These are phyloP conservation scores for Spisula solida DNA, from an alignment of 2,888 invertebrate genomes.

Conservation along the genomic window DNA sequence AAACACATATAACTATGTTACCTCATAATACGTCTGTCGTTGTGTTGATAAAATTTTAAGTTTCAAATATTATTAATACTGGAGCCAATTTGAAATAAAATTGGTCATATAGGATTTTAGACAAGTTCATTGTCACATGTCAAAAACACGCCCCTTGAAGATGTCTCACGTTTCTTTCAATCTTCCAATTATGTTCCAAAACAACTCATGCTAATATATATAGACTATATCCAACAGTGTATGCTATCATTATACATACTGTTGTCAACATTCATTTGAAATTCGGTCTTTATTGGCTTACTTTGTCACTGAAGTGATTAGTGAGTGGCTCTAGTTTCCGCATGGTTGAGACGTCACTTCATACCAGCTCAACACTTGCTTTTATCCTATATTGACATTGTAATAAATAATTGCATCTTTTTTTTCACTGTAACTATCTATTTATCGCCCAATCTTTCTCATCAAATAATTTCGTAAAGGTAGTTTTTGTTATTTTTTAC, in stretches of 20 bases:
- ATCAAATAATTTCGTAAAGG: not conserved
- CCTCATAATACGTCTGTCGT: too few species aligned
- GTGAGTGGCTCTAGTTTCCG: not conserved
- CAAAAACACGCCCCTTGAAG: not conserved
- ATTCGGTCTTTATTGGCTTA: slow-evolving; percentile 6
- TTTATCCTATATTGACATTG: slow-evolving; percentile 10
- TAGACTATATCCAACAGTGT: not conserved
- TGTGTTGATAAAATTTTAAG: too few species aligned
- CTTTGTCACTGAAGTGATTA: not conserved
- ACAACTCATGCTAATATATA: not conserved
- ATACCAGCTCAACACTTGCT: not conserved
- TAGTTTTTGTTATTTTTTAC: not conserved
- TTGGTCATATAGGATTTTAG: too few species aligned
- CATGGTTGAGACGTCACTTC: not conserved
- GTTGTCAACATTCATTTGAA: slow-evolving; percentile 22
- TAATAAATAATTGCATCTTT: slow-evolving; percentile 28
- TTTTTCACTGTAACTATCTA: not conserved
- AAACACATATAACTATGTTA: too few species aligned
- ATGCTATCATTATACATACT: not conserved
- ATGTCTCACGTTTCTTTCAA: not conserved
- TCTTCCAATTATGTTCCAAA: not conserved
- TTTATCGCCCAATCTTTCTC: slow-evolving; percentile 21
- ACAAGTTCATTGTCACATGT: not conserved
- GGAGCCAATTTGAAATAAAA: too few species aligned
- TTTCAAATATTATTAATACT: too few species aligned